phyloP scores from a whole-genome alignment of 2,888 invertebrate genomes.

The Morinoia aosen region DNA sequence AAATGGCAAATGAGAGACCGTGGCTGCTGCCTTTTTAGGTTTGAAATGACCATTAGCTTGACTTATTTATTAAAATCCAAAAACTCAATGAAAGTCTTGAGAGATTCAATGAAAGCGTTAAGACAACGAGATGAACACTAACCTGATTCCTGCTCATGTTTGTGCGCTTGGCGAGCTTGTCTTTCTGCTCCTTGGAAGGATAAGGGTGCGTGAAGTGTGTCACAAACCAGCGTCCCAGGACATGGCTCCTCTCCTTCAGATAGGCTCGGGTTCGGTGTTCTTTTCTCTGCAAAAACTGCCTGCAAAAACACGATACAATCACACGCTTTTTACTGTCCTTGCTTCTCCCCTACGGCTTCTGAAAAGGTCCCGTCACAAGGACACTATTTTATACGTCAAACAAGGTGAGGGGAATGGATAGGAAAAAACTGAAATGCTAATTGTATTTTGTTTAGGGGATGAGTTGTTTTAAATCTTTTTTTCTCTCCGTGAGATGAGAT shows the following conservation, averaged over 20 bases:
- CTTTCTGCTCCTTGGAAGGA: constrained; percentile 66
- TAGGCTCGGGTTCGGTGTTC: constrained; percentile 64
- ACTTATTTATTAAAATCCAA: no score
- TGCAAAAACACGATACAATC: constrained; percentile 43
- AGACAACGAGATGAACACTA: not conserved
- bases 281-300: constrained; percentile 64
- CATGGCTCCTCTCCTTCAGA: constrained; percentile 63
- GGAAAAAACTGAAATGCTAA: not conserved
- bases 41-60: no score
- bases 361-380: not conserved
- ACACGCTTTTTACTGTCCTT: constrained; percentile 18
- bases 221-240: constrained; percentile 65
- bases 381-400: constrained; percentile 1
- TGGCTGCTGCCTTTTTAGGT: no score
- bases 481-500: no score
- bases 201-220: constrained; percentile 66
- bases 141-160: constrained; percentile 67
- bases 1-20: no score
- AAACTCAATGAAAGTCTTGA: no score
- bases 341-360: not conserved
- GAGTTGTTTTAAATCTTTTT: not conserved
- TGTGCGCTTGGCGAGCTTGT: constrained; percentile 59
- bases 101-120: no score
- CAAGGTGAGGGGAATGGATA: not conserved
- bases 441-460: no score